phyloP scores from a whole-genome alignment of 2,888 invertebrate species.

The Tanytarsus gracilentus region DNA sequence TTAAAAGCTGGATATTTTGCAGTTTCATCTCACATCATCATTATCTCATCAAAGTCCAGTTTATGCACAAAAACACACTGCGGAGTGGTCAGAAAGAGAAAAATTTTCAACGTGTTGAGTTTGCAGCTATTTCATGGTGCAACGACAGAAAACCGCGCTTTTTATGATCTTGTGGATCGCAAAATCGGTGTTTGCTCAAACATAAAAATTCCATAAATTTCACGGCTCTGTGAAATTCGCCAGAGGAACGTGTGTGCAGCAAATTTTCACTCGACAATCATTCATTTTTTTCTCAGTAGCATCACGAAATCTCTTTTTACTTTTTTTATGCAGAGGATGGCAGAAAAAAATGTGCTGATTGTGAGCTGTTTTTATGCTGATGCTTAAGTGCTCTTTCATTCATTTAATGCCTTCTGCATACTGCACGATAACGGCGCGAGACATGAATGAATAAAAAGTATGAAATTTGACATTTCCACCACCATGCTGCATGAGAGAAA shows the following conservation, averaged over 20 bases:
- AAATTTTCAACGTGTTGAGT: no score
- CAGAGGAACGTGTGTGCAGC: neutral
- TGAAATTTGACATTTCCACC: neutral
- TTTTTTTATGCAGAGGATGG: neutral
- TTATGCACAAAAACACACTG: no score
- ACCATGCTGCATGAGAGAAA: neutral
- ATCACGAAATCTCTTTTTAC: no score
- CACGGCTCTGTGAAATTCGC: neutral
- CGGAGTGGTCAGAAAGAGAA: no score
- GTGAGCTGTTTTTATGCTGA: conserved; percentile 5
- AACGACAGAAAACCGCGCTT: conserved; percentile 23
- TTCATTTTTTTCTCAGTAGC: neutral
- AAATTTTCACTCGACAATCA: neutral
- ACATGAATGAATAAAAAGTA: neutral
- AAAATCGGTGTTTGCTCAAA: neutral
- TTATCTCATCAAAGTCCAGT: no score
- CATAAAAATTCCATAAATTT: conserved; percentile 6
- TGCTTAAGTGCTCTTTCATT: conserved; percentile 5
- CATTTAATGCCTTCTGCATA: conserved; percentile 14
- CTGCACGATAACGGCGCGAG: neutral
- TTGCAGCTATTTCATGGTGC: no score
- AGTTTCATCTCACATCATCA: no score
- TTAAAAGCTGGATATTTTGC: no score
- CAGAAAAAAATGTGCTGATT: conserved; percentile 9
- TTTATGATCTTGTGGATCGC: conserved; percentile 22